Conservation (phyloP, 1,140 invertebrate genomes). For the Ceratosolen fusciceps region DNA sequence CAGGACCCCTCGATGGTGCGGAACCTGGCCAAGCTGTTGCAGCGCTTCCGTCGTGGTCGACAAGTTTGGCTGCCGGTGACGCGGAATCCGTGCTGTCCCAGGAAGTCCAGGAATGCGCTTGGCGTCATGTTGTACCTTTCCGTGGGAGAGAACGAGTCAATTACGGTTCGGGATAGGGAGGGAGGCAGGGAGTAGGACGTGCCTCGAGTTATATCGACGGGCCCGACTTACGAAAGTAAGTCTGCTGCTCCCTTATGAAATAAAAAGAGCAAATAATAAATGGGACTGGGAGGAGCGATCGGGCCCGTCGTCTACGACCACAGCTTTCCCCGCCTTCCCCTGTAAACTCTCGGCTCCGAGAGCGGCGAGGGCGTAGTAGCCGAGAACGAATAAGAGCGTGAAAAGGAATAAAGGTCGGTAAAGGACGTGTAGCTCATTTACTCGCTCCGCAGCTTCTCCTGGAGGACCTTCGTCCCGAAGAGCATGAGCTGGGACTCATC, state of each 20-base stretch:
- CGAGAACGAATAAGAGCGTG: no score
- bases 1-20: slow-evolving; percentile 81
- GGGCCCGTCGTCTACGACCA: no score
- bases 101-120: slow-evolving; percentile 66
- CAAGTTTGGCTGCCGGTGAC: slow-evolving; percentile 60
- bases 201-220: no score
- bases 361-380: not conserved
- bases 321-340: no score
- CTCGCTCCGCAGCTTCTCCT: slow-evolving; percentile 43
- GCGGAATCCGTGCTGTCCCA: slow-evolving; percentile 62
- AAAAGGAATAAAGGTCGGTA: no score
- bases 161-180: no score
- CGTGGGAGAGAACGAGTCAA: not conserved
- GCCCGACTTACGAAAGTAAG: no score
- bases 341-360: no score
- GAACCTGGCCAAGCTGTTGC: slow-evolving; percentile 67
- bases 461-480: slow-evolving; percentile 46
- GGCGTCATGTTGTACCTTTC: slow-evolving; percentile 60
- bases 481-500: slow-evolving; percentile 48
- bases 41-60: slow-evolving; percentile 46
- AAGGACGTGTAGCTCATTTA: slow-evolving; percentile 13
- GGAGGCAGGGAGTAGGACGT: no score
- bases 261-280: no score
- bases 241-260: no score
- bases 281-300: no score